phyloP scores from a whole-genome alignment of 1,140 invertebrate genomes.

The Zaprionus ornatus region DNA sequence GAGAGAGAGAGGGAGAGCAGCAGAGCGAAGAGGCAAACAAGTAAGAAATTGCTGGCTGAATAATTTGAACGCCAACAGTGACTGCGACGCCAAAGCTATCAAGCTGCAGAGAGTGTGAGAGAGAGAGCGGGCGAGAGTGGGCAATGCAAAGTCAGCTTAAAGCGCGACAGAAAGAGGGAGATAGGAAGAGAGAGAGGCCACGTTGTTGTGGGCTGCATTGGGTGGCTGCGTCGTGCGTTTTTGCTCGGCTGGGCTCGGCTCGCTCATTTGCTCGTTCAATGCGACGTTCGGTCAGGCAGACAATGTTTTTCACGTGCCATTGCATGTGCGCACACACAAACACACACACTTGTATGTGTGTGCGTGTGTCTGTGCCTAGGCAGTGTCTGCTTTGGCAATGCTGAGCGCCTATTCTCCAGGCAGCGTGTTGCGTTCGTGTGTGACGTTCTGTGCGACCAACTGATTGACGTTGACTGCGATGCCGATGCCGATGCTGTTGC shows the following conservation, averaged over 20 bases:
- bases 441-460: conserved; percentile 75
- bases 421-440: conserved; percentile 83
- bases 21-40: conserved; percentile 13
- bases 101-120: conserved; percentile 20
- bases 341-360: neutral
- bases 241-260: conserved; percentile 33
- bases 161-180: conserved; percentile 26
- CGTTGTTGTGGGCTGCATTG: conserved; percentile 7
- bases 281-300: conserved; percentile 61
- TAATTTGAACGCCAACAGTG: conserved; percentile 52
- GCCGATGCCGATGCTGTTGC: neutral
- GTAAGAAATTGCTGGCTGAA: conserved; percentile 65
- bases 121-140: conserved; percentile 14
- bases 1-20: neutral
- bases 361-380: neutral
- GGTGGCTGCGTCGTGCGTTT: conserved; percentile 1
- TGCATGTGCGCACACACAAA: conserved; percentile 57
- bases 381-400: neutral
- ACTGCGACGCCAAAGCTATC: conserved; percentile 19
- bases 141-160: conserved; percentile 33
- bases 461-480: conserved; percentile 56
- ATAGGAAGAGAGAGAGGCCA: conserved; percentile 8
- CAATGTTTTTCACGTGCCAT: conserved; percentile 73
- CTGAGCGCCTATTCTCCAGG: conserved; percentile 72
- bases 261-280: conserved; percentile 22